Base-by-base conservation (phyloP, 1,140 invertebrate species). In the Pteromalus puparum region DNA sequence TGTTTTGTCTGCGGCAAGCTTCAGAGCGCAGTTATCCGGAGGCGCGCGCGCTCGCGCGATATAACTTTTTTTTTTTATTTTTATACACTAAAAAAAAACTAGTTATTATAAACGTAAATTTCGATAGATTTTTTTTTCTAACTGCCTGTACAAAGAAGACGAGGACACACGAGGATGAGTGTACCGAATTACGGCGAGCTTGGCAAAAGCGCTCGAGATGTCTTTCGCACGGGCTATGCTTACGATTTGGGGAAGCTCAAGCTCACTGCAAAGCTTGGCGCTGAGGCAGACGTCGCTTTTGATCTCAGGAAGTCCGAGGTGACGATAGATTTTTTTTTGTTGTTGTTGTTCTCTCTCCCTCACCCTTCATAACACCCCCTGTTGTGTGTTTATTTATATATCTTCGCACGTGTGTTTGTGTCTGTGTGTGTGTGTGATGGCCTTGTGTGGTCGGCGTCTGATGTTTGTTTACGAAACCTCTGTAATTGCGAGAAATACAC, bases 191-290 rank as follows among this genome's bases (percentile, higher is more conserved):
- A 65, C 68, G 28, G 42, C 6, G 85, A 84, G 12, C 82, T 87
- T 7, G 86, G 86, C 9, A 84, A 78, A 61, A 9, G 7, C 0
- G 81, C 76, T 38, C 78, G 75, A 30, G 65, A 86, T 5, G 70
- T 87, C 4, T 88, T 87, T 53, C 4, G 76, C 26, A 67, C 61
- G 13, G 86, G 86, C 3, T 87, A 76, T n/a, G 30, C 24, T 3
- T 85, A 70, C 48, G 78, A 84, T 2, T 24, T 9, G 7, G 76
- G 70, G 2, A 83, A 76, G 78, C 0, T 85, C 9, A 77, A 82
- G 74, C 2, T 81, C 5, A 42, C 3, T 1, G 15, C 0, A 4
- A 42, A 80, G 13, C 21, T 80, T 3, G 46, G 30, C 48, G 5
- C 74, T 5, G 68, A 84, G 18, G 7, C 10, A 9, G 65, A 38